Evolutionary conservation across 2,797 vertebrate species (phyloP).

Genomic region (Taenioides sp.): DNA sequence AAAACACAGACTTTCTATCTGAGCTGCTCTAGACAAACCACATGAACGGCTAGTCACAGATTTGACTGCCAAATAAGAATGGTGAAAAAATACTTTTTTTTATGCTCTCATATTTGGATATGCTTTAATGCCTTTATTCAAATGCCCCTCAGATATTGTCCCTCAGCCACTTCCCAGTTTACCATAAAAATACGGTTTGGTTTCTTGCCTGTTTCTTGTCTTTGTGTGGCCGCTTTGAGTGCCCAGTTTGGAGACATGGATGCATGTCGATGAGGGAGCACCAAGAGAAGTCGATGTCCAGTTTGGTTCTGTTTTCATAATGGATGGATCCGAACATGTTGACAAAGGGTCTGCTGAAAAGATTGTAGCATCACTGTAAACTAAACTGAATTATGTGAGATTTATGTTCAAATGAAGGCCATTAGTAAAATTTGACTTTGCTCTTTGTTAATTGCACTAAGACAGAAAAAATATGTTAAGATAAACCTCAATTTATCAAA

Average conservation of each 20-base stretch:
- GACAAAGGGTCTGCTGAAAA: constrained; percentile 1
- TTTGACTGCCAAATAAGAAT: constrained; percentile 88
- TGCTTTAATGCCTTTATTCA: constrained; percentile 82
- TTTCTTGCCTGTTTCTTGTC: constrained; percentile 38
- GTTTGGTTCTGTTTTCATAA: background rate
- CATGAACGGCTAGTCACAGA: constrained; percentile 76
- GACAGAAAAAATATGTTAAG: background rate
- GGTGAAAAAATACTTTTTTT: constrained; percentile 47
- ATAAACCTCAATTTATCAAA: background rate
- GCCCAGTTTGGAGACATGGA: constrained; percentile 48
- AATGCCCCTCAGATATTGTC: constrained; percentile 74
- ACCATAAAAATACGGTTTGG: constrained; percentile 73
- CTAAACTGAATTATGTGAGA: background rate
- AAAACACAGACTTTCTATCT: constrained; percentile 53
- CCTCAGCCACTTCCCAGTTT: constrained; percentile 71
- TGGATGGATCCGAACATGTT: background rate
- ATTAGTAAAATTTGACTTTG: constrained; percentile 1
- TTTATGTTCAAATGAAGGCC: background rate
- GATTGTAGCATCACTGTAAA: background rate
- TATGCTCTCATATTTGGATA: constrained; percentile 69
- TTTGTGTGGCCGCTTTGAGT: constrained; percentile 49
- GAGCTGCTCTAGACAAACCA: constrained; percentile 66
- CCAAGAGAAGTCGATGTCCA: constrained; percentile 28
- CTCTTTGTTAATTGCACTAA: background rate
- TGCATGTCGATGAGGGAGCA: constrained; percentile 54